Percentiles rank a stretch among this genome's conserved stretches.
phyloP scores from a whole-genome alignment of 37 sponge, comb jelly and placozoan species.

The Oscarella lobularis region DNA sequence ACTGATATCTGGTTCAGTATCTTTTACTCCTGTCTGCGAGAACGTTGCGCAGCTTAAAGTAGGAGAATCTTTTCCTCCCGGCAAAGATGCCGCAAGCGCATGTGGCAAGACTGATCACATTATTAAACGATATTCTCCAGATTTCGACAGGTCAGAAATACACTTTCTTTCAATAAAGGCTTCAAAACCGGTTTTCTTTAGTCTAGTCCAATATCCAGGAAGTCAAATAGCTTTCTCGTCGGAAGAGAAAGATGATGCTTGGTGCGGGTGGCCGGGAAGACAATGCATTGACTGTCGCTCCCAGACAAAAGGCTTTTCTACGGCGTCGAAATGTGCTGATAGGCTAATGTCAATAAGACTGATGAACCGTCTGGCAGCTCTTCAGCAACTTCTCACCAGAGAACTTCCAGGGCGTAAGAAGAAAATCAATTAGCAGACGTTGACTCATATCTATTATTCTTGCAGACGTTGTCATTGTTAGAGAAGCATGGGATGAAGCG shows the following conservation, averaged over 20 bases:
- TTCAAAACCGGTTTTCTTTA: neutral
- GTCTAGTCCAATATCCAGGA: neutral
- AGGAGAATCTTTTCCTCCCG: neutral
- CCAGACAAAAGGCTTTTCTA: neutral
- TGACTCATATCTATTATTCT: neutral
- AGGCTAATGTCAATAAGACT: neutral
- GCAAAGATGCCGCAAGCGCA: neutral
- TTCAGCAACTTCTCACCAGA: neutral
- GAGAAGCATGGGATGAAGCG: neutral
- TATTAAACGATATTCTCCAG: neutral
- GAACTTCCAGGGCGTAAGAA: neutral
- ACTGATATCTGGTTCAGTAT: too few species aligned
- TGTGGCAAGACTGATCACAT: neutral
- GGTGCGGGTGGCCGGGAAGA: neutral
- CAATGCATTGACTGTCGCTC: neutral
- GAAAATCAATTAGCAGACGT: neutral
- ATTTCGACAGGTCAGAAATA: neutral
- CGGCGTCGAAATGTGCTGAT: neutral
- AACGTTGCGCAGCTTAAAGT: neutral
- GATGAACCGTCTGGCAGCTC: too few species aligned
- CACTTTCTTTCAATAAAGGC: too few species aligned
- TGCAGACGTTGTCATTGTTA: neutral
- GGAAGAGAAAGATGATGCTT: neutral
- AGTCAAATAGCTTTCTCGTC: neutral
- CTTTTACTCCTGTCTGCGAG: neutral